A percentile compares a stretch with the other conserved stretches of the same genome.
phyloP scores from a whole-genome alignment of 2,888 invertebrate genomes.

The Philereme vetulata region DNA sequence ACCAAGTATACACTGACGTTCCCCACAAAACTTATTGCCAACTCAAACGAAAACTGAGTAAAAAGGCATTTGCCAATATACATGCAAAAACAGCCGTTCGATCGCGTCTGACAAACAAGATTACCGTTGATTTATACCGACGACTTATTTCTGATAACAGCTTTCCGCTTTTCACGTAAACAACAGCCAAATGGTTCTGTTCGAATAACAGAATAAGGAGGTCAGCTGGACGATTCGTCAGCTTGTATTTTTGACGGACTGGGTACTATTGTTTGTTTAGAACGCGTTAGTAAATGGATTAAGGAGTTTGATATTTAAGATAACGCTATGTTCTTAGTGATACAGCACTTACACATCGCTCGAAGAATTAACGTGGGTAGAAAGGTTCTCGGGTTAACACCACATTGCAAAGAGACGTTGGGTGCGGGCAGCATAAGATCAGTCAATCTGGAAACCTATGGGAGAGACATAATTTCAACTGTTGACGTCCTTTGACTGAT shows the following conservation, averaged over 20 bases:
- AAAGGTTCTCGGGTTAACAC: too few relatives aligned
- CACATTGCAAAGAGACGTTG: too few relatives aligned
- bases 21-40: constrained; percentile 9
- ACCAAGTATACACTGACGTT: constrained; percentile 12
- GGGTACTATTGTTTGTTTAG: constrained; percentile 34
- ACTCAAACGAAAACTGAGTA: constrained; percentile 33
- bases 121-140: constrained; percentile 66
- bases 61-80: constrained; percentile 39
- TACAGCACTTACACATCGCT: too few relatives aligned
- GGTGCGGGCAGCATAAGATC: too few relatives aligned
- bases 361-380: too few relatives aligned
- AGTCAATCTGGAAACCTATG: too few relatives aligned
- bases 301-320: constrained; percentile 5
- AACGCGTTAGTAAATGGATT: constrained; percentile 19
- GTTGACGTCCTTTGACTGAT: too few relatives aligned
- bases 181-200: constrained; percentile 56
- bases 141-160: constrained; percentile 68
- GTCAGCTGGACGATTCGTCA: constrained; percentile 43
- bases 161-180: constrained; percentile 67
- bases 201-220: constrained; percentile 43
- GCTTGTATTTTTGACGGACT: constrained; percentile 37
- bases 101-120: constrained; percentile 65
- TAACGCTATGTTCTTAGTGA: neutral
- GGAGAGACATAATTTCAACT: too few relatives aligned
- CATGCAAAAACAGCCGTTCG: constrained; percentile 58